These are phyloP conservation scores for Gulo gulo DNA, from an alignment of 2,113 vertebrate genomes.

Conservation along the genomic window DNA sequence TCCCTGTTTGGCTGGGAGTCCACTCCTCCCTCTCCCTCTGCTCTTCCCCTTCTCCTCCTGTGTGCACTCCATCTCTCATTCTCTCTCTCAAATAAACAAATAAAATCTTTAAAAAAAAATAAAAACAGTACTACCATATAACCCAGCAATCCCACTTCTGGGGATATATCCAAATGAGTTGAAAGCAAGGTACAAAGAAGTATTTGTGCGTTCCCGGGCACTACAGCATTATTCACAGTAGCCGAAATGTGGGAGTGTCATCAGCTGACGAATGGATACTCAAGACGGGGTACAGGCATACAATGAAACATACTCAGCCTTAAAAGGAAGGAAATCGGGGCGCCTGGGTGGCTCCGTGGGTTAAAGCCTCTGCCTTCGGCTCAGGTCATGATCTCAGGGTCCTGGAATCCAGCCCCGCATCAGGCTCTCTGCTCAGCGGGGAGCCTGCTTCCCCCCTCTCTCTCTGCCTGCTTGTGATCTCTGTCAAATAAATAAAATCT, in stretches of 20 bases:
- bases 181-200: not conserved
- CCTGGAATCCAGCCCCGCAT: too few species aligned
- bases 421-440: too few species aligned
- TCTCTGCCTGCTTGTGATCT: too few species aligned
- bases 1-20: not conserved
- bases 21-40: not conserved
- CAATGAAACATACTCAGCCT: not conserved
- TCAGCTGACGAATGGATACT: not conserved
- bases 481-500: too few species aligned
- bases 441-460: too few species aligned
- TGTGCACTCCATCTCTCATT: not conserved
- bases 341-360: too few species aligned
- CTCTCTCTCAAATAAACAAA: not conserved
- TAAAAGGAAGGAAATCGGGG: not conserved
- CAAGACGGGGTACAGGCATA: not conserved
- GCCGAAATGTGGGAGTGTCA: not conserved
- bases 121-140: not conserved
- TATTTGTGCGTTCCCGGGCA: too few species aligned
- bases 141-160: not conserved
- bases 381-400: too few species aligned
- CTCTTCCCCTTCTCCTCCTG: too few species aligned
- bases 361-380: too few species aligned
- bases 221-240: not conserved
- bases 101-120: not conserved
- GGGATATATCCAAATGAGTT: not conserved